Percentiles rank a stretch among this genome's conserved stretches.
These are phyloP conservation scores for Diglossa cyanea DNA, from an alignment of 2,797 vertebrate genomes.

Conservation along the genomic window DNA sequence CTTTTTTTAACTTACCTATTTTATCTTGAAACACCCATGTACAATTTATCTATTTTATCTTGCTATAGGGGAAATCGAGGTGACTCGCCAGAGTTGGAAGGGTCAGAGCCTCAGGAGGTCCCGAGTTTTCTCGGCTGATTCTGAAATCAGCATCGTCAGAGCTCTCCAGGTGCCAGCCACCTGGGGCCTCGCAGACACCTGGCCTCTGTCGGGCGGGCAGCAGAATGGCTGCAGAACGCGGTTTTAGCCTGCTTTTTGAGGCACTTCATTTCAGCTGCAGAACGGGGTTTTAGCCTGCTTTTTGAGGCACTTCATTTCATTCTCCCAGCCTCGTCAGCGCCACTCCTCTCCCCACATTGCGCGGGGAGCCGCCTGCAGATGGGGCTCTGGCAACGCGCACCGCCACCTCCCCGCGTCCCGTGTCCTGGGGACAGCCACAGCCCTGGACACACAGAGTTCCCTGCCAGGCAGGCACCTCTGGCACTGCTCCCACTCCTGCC, in stretches of 20 bases:
- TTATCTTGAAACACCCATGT: not conserved
- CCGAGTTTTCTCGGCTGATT: not conserved
- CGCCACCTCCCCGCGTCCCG: not conserved
- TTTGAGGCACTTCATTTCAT: accelerated
- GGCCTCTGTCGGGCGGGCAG: accelerated
- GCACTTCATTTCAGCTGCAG: accelerated
- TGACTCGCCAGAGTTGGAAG: not conserved
- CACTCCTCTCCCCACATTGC: accelerated
- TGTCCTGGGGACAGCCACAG: not conserved
- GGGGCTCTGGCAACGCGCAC: not conserved
- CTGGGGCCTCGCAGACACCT: accelerated
- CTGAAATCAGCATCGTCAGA: not conserved
- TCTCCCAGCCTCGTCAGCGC: accelerated
- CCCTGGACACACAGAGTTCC: not conserved
- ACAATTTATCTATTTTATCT: not conserved
- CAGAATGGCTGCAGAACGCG: not conserved
- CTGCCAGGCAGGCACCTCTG: not conserved
- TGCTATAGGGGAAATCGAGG: not conserved
- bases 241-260: accelerated
- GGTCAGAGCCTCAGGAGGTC: accelerated
- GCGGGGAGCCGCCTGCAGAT: not conserved
- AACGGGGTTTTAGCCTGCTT: too few relatives aligned
- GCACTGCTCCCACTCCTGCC: not conserved
- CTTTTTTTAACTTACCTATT: accelerated
- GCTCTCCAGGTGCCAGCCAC: accelerated